phyloP scores from a whole-genome alignment of 2,797 vertebrate species.

The Eleutherodactylus coqui region DNA sequence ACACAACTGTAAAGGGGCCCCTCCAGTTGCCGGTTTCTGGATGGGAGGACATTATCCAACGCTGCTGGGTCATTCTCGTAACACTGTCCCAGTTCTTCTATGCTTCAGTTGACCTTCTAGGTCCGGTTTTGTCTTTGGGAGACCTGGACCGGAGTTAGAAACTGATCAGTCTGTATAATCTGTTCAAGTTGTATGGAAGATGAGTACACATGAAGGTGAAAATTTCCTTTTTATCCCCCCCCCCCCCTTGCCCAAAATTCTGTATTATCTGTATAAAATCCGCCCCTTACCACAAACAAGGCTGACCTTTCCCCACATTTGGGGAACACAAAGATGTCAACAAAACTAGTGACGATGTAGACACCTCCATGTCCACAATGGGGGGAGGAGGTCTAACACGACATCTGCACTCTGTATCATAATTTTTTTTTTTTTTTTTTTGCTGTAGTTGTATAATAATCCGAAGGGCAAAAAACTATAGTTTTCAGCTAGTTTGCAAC shows the following conservation, averaged over 20 bases:
- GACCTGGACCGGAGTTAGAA: not conserved
- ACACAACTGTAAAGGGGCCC: not conserved
- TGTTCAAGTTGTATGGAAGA: not conserved
- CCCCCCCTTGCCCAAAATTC: not conserved
- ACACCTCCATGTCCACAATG: slow-evolving; percentile 14
- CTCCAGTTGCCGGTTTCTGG: no score
- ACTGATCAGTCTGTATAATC: no score
- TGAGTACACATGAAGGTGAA: slow-evolving; percentile 10
- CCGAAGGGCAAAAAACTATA: slow-evolving; percentile 49
- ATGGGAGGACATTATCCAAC: not conserved
- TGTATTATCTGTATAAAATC: slow-evolving; percentile 3
- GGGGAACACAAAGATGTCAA: slow-evolving; percentile 34
- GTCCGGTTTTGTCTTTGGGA: not conserved
- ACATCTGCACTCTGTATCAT: slow-evolving; percentile 59
- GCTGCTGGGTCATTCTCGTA: not conserved
- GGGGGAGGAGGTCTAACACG: not conserved
- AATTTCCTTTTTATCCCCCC: not conserved
- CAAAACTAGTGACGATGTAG: not conserved
- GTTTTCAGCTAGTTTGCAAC: slow-evolving; percentile 59
- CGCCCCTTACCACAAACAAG: not conserved
- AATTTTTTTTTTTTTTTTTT: slow-evolving; percentile 53
- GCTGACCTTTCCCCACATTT: not conserved
- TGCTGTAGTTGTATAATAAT: slow-evolving; percentile 62
- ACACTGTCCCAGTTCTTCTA: not conserved
- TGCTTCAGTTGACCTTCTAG: not conserved